phyloP scores from a whole-genome alignment of 2,113 vertebrate genomes.

The Heliornis fulica region DNA sequence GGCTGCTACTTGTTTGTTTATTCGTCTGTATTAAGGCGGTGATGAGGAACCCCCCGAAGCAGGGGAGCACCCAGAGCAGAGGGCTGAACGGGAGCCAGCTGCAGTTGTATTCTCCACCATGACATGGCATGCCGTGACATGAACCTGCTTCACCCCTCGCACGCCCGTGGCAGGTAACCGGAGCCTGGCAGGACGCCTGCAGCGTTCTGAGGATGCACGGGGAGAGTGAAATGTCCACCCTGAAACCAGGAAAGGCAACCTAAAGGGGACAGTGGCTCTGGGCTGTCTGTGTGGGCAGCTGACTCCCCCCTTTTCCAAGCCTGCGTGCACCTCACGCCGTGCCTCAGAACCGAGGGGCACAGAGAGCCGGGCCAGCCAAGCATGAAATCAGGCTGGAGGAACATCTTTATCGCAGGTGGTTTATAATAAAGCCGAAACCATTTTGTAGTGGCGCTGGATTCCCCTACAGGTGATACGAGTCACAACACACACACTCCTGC shows the following conservation, averaged over 20 bases:
- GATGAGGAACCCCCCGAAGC: neutral
- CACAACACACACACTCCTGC: neutral
- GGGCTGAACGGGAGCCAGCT: neutral
- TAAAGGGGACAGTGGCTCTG: neutral
- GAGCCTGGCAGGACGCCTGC: neutral
- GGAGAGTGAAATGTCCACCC: neutral
- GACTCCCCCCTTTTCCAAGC: too few relatives aligned
- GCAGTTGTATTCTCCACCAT: neutral
- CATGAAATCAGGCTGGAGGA: neutral
- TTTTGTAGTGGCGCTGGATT: neutral
- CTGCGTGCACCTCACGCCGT: rapidly evolving
- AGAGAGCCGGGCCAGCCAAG: neutral
- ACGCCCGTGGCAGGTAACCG: rapidly evolving
- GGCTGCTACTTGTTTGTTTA: neutral
- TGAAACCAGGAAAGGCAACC: neutral
- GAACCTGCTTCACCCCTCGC: neutral
- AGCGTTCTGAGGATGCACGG: rapidly evolving
- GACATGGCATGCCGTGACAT: rapidly evolving
- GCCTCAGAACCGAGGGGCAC: rapidly evolving
- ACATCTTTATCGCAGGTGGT: neutral
- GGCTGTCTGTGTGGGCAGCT: neutral
- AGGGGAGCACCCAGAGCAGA: neutral
- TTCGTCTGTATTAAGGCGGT: neutral
- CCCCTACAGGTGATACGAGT: neutral
- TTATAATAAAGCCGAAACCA: neutral